Base-by-base conservation (phyloP, 2,797 vertebrate genomes). In the Uromys caudimaculatus region DNA sequence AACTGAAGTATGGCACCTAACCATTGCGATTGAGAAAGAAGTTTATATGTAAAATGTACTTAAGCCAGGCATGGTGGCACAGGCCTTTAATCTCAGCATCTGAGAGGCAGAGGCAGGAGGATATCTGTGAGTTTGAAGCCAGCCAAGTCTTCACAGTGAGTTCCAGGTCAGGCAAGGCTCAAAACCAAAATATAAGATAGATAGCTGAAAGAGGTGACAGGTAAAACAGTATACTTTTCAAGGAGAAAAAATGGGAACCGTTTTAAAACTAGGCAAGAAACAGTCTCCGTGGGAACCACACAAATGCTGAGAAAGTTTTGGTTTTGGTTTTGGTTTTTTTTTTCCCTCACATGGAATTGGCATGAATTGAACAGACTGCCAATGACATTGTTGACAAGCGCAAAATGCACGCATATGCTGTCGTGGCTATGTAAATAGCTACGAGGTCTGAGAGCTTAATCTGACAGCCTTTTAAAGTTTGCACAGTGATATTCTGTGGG, bases 391-490 rank as follows among this genome's bases (percentile, higher is more conserved):
- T 41, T 83, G 93, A 73, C 89, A 11, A 32, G 87, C 21, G 67
- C 41, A 47, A 35, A 77, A 69, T 64, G 60, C 0, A 41, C n/a
- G 6, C 52, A 3, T 6, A 1, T 3, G n/a, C 56, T 19, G 32
- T n/a, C 0, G 0, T 2, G 52, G 54, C 69, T 44, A 4, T 16
- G 76, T 19, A 73, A 95, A 56, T 17, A 23, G 41, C 87, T 38
- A 6, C 13, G 69, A 67, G 58, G 76, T 32, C 86, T n/a, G 10
- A 75, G 60, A 69, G 81, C 90, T 77, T 62, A 75, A 76, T 69
- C 24, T 81, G 86, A 88, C 91, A 73, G 86, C n/a, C 50, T 24
- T 83, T 91, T 91, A 75, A 79, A 90, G 87, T 75, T 16, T 83
- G 44, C 76, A 86, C 6, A 19, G 35, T 0, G 14, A 47, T 7